Evolutionary conservation across 1,140 invertebrate genomes (phyloP).

Genomic region (Nylanderia fulva): DNA sequence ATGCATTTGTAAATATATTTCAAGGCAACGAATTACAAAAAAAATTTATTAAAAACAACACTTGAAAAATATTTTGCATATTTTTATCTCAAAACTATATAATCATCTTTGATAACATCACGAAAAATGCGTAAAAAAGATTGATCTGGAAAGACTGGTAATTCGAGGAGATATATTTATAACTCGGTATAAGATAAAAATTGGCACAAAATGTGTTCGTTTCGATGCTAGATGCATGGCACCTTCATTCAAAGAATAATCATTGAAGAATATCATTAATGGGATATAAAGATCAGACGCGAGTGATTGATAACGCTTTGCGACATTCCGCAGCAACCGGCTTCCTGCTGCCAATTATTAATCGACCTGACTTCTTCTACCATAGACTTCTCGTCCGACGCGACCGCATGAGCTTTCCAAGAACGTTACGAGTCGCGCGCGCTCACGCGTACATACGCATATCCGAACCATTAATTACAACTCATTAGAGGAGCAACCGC

Average conservation of each 20-base stretch:
- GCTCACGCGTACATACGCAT: constrained; percentile 72
- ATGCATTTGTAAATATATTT: neutral
- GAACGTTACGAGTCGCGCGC: constrained; percentile 76
- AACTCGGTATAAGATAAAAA: neutral
- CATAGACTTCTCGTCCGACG: constrained; percentile 70
- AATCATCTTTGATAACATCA: neutral
- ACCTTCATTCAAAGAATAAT: neutral
- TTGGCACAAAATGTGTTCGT: neutral
- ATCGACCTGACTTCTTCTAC: constrained; percentile 61
- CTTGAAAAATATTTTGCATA: neutral
- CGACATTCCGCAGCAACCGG: constrained; percentile 37
- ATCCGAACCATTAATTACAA: constrained; percentile 85
- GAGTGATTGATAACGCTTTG: constrained; percentile 39
- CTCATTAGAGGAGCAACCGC: constrained; percentile 84
- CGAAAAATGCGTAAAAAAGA: neutral
- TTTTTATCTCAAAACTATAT: neutral
- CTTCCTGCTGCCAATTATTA: constrained; percentile 53
- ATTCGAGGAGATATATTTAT: neutral
- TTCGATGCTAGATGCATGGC: neutral
- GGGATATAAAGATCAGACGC: constrained; percentile 39
- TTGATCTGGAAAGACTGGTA: neutral
- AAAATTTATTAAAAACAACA: neutral
- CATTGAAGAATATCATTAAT: constrained; percentile 18
- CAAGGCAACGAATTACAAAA: neutral
- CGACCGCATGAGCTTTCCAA: constrained; percentile 68